Evolutionary conservation across 2,113 vertebrate species (phyloP).

Genomic region (Microcebus murinus): DNA sequence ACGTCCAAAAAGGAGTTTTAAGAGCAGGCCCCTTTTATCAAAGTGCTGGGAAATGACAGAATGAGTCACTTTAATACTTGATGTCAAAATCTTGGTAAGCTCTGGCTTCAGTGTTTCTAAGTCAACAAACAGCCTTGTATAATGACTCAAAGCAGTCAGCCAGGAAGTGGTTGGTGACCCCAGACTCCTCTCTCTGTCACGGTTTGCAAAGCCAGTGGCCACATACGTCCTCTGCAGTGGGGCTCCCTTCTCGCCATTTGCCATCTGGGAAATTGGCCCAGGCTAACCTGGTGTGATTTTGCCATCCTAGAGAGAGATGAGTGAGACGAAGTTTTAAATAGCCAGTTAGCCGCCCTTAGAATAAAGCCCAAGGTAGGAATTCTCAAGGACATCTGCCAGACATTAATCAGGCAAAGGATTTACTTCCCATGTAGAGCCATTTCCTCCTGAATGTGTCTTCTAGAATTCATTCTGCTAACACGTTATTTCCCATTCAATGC

Average conservation of each 20-base stretch:
- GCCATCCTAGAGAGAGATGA: not conserved
- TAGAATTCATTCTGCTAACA: not conserved
- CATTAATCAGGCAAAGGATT: not conserved
- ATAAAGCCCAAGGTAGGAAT: not conserved
- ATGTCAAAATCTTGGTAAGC: conserved; percentile 59
- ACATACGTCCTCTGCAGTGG: not conserved
- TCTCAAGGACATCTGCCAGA: not conserved
- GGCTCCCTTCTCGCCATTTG: too few relatives aligned
- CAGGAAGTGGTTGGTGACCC: conserved; percentile 46
- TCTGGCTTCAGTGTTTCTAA: conserved; percentile 49
- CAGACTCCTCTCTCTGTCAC: not conserved
- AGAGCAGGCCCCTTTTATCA: conserved; percentile 27
- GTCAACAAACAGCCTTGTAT: conserved; percentile 36
- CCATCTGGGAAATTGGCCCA: not conserved
- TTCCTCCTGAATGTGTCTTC: not conserved
- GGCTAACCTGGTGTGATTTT: not conserved
- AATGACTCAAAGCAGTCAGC: not conserved
- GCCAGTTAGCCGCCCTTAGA: not conserved
- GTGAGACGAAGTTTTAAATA: not conserved
- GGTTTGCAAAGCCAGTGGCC: not conserved
- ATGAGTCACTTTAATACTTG: conserved; percentile 60
- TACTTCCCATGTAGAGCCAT: not conserved
- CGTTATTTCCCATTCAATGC: not conserved
- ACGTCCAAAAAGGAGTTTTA: conserved; percentile 16
- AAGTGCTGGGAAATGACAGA: conserved; percentile 45